Base-by-base conservation (phyloP, 2,797 vertebrate genomes). In the Odontamblyopus rebecca region DNA sequence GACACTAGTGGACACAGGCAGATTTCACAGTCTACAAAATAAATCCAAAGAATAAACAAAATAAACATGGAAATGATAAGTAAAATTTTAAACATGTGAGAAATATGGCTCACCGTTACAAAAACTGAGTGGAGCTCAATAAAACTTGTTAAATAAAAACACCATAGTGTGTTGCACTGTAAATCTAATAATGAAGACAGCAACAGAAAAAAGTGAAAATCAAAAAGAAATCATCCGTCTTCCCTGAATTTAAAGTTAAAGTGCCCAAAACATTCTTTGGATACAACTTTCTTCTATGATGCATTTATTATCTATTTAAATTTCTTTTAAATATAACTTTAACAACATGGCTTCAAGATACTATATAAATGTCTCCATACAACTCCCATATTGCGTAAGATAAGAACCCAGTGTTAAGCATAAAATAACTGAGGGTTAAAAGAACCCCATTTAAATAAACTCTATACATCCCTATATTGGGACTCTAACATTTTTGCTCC, bases 241-340 rank as follows among this genome's bases (percentile, higher is more conserved):
- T 94, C 93, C 92, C 93, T 93, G 92, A 93, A 93, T 90, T 88
- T 78, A 73, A 90, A 83, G 70, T 85, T 94, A 93, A 94, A 94
- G 93, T 93, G 91, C 89, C 93, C 88, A 60, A 78, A 82, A 77
- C n/a, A 75, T 76, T 67, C 73, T 30, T n/a, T 56, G 59, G 67
- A 90, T 87, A 77, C 41, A 5, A 70, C 65, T 67, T 19, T 50
- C 70, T 44, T 44, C 16, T 75, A 41, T 70, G 48, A 77, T 81
- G 12, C 13, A 54, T 76, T 72, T 23, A 80, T 72, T 73, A 77
- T 65, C 65, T 9, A 38, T 38, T 75, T 18, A 60, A 56, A 48
- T 72, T 80, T 78, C 80, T 79, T 69, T 75, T 66, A 64, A 48
- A 81, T 72, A 70, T 61, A 82, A 29, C 71, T 74, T 70, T 23